Percentiles rank a stretch among this genome's conserved stretches.
Evolutionary conservation across 2,888 invertebrate genomes (phyloP).

Genomic region (Mythimna pallens): DNA sequence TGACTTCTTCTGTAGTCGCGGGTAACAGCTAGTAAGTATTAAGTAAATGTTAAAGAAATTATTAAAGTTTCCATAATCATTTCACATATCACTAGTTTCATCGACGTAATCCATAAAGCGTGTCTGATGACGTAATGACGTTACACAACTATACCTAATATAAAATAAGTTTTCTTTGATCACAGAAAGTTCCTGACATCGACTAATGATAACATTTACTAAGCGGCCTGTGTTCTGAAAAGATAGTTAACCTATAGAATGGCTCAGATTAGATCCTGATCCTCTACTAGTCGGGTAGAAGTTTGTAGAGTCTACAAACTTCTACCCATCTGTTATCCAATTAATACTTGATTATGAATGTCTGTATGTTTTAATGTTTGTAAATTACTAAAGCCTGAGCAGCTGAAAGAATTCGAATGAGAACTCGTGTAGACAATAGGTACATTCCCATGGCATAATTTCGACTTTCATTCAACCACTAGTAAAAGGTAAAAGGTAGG

Average conservation of each 20-base stretch:
- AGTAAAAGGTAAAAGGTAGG: neutral
- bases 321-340: neutral
- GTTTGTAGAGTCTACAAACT: neutral
- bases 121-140: neutral
- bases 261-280: constrained; percentile 23
- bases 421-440: neutral
- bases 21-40: too few species aligned
- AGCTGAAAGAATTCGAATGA: neutral
- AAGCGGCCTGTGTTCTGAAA: constrained; percentile 16
- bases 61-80: neutral
- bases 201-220: constrained; percentile 17
- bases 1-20: too few species aligned
- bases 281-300: constrained; percentile 18
- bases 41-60: too few species aligned
- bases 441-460: neutral
- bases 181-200: constrained; percentile 7
- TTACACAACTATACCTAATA: neutral
- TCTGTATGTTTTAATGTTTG: neutral
- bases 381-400: neutral
- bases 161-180: constrained; percentile 3
- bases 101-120: neutral
- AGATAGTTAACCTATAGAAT: constrained; percentile 29
- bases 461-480: neutral
- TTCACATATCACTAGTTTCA: neutral
- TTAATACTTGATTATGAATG: neutral